Evolutionary conservation across 2,888 invertebrate species (phyloP).

Genomic region (Trichogramma dendrolimi): DNA sequence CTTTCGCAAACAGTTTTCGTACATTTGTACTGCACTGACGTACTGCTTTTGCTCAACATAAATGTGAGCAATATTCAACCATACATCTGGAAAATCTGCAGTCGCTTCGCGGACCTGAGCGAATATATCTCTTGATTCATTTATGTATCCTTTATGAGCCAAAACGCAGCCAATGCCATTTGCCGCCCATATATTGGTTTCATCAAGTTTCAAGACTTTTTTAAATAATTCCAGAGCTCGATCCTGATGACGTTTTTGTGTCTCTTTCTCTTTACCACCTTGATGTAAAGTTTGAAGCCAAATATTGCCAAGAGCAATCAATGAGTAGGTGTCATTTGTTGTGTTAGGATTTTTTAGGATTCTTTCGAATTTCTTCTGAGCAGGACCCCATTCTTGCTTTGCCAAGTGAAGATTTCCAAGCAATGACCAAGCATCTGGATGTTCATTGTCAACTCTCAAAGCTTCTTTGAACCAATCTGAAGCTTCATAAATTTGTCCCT

Average conservation of each 20-base stretch:
- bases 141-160: slow-evolving; percentile 78
- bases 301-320: slow-evolving; percentile 95
- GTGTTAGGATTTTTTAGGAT: slow-evolving; percentile 78
- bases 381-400: slow-evolving; percentile 95
- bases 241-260: slow-evolving; percentile 91
- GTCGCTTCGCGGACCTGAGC: slow-evolving; percentile 98
- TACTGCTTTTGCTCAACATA: slow-evolving; percentile 97
- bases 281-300: slow-evolving; percentile 96
- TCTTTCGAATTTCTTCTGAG: slow-evolving; percentile 97
- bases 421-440: slow-evolving; percentile 96
- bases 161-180: slow-evolving; percentile 96
- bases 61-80: slow-evolving; percentile 98
- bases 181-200: slow-evolving; percentile 96
- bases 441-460: slow-evolving; percentile 88
- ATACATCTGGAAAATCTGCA: slow-evolving; percentile 97
- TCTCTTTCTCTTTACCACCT: slow-evolving; percentile 88
- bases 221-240: slow-evolving; percentile 89
- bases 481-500: slow-evolving; percentile 98
- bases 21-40: slow-evolving; percentile 98
- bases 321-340: slow-evolving; percentile 86
- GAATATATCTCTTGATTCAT: slow-evolving; percentile 97
- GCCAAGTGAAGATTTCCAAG: slow-evolving; percentile 95
- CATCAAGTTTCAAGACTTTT: slow-evolving; percentile 77
- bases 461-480: slow-evolving; percentile 99
- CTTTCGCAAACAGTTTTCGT: slow-evolving; percentile 96